Evolutionary conservation across 2,797 vertebrate genomes (phyloP).

Genomic region (Psittacula derbiana): DNA sequence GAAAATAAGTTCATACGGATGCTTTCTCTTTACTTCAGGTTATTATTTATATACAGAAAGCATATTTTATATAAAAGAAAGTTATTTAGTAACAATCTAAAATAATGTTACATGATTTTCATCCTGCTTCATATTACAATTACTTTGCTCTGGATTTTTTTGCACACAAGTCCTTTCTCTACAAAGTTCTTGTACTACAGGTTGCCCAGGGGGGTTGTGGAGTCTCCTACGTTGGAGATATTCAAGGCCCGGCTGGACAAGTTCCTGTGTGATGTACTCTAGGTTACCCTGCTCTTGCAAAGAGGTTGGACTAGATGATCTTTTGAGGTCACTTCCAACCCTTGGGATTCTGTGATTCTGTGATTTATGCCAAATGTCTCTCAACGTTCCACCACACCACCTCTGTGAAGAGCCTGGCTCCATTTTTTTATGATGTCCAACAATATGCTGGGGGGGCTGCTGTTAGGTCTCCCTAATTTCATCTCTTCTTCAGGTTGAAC

Average conservation of each 20-base stretch:
- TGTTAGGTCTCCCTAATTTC: accelerated
- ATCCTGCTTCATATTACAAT: background rate
- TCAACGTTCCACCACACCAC: background rate
- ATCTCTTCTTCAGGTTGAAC: background rate
- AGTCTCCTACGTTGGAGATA: no score
- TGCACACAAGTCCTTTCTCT: background rate
- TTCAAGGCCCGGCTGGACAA: no score
- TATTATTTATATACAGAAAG: background rate
- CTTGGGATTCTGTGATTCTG: no score
- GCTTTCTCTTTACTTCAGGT: background rate
- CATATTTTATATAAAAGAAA: background rate
- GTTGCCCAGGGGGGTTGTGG: no score
- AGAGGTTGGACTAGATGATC: no score
- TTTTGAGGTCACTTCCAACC: no score
- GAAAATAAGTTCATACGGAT: background rate
- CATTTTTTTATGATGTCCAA: background rate
- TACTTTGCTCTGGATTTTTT: background rate
- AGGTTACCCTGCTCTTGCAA: no score
- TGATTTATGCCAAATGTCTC: background rate
- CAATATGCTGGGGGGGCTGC: background rate
- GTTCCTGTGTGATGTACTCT: no score
- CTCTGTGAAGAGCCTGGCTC: accelerated
- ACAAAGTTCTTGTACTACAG: no score
- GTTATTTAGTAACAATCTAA: background rate
- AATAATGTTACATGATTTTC: background rate